Evolutionary conservation across 2,797 vertebrate genomes (phyloP), one percentile per base, ranked within the genome.

Genomic region (Aldrovandia affinis): DNA sequence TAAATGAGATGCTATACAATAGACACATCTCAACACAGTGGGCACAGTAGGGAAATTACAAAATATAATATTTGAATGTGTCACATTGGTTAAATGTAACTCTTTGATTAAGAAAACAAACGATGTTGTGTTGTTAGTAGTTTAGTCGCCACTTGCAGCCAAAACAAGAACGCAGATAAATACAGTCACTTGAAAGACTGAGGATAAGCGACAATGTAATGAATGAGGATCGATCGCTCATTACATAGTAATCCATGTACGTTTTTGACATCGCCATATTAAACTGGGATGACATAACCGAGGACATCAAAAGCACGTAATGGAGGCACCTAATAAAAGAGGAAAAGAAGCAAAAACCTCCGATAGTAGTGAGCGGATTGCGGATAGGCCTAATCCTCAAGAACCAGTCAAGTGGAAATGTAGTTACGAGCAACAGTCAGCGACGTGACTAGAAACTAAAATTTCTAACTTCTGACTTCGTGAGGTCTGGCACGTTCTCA

Each of bases 271-370:
- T 73, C 36, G 39, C 36, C 36, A 33, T 39, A 20, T 50, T 22
- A 42, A 39, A 73, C 36, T 20, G 9, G 18, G 68, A 25, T 4
- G 42, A 14, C 50, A n/a, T 44, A 47, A 47, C 6, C 55, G 15
- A 3, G 42, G 22, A 18, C 39, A 77, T n/a, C 33, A 28, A 77
- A 47, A 77, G 42, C 9, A 47, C 22, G 10, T 8, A 75, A 77
- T n/a, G 42, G 73, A 77, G 73, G 73, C 73, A 77, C 73, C 47
- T 77, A n/a, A 47, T 77, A 42, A 77, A 47, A 47, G 42, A 18
- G 20, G 42, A n/a, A 47, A 25, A 47, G 22, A 77, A 44, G n/a
- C 36, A 5, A 73, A 73, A 73, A 12, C 33, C 33, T 39, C 68
- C 18, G 33, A 42, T 42, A 5, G n/a, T n/a, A n/a, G n/a, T n/a